Evolutionary conservation across 2,113 vertebrate species (phyloP).

Genomic region (Corvus hawaiiensis): DNA sequence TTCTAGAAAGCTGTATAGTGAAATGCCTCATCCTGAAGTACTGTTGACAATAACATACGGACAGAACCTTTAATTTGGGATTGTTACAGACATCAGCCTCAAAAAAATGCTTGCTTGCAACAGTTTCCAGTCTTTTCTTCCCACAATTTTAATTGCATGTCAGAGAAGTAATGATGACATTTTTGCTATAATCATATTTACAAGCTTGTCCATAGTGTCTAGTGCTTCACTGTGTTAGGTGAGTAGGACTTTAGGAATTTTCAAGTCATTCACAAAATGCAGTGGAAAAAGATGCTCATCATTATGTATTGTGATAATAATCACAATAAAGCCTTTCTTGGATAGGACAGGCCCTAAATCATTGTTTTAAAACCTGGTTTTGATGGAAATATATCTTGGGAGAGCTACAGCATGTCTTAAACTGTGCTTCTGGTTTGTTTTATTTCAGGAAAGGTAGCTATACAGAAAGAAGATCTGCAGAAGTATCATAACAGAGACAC

Average conservation of each 20-base stretch:
- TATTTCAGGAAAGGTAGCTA: conserved; percentile 89
- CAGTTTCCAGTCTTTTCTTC: neutral
- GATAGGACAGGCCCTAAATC: neutral
- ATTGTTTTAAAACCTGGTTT: neutral
- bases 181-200: neutral
- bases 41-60: neutral
- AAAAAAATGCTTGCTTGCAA: neutral
- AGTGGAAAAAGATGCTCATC: neutral
- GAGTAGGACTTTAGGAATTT: neutral
- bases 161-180: neutral
- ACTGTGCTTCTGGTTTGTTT: neutral
- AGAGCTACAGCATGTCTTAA: neutral
- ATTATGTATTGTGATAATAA: neutral
- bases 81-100: neutral
- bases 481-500: conserved; percentile 97
- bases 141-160: neutral
- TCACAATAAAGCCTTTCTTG: neutral
- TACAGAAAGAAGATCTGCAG: conserved; percentile 95
- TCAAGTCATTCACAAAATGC: neutral
- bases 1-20: neutral
- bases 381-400: neutral
- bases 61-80: neutral
- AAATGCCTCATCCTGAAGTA: neutral
- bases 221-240: neutral
- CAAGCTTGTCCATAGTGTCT: neutral